Evolutionary conservation across 1,140 invertebrate genomes (phyloP).

Genomic region (Ladona fulva): DNA sequence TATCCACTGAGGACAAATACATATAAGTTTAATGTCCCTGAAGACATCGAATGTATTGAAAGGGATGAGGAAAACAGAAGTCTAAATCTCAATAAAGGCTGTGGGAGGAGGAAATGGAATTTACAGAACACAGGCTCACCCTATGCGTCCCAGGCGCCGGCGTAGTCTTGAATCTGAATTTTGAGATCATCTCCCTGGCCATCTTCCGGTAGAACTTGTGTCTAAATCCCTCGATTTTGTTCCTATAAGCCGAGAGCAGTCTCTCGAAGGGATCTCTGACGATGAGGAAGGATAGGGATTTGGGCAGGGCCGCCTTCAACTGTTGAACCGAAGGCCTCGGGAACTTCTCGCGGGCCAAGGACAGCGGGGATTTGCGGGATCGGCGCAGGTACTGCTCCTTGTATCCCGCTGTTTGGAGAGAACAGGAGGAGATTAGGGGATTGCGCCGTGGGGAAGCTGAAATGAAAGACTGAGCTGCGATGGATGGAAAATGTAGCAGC

Average conservation of each 20-base stretch:
- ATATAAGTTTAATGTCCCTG: too few relatives aligned
- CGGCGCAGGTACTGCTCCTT: conserved; percentile 27
- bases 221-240: conserved; percentile 75
- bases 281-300: conserved; percentile 71
- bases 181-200: conserved; percentile 33
- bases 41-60: too few relatives aligned
- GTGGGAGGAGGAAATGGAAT: too few relatives aligned
- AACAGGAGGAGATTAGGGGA: neutral
- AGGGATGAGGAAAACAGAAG: too few relatives aligned
- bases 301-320: conserved; percentile 47
- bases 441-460: too few relatives aligned
- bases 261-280: conserved; percentile 83
- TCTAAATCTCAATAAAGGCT: too few relatives aligned
- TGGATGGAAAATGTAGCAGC: too few relatives aligned
- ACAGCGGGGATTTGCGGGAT: conserved; percentile 48
- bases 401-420: conserved; percentile 26
- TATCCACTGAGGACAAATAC: too few relatives aligned
- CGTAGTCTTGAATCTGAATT: neutral
- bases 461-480: too few relatives aligned
- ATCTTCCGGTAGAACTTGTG: conserved; percentile 72
- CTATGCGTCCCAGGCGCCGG: neutral
- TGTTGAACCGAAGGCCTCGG: conserved; percentile 59
- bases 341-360: conserved; percentile 66
- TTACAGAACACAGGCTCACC: neutral
- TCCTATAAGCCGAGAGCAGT: conserved; percentile 78